Percentiles rank a stretch among this genome's conserved stretches.
Conservation (phyloP, 2,797 vertebrate genomes). For the Esox masquinongy region DNA sequence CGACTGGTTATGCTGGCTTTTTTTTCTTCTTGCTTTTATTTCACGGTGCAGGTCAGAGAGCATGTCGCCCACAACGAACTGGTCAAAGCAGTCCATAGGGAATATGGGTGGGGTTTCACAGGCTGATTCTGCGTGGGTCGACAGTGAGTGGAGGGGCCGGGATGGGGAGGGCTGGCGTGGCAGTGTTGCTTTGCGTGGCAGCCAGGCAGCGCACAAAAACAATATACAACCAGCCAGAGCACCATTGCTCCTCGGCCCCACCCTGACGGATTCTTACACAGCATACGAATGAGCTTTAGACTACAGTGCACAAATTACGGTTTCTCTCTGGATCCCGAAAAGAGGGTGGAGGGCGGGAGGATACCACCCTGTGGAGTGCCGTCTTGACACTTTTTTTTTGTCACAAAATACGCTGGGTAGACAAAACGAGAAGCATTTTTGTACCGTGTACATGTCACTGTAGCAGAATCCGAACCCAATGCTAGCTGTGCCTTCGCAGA, state of each 20-base stretch:
- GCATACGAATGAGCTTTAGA: not conserved
- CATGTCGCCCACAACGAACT: no score
- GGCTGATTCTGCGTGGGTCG: constrained; percentile 38
- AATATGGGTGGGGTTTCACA: not conserved
- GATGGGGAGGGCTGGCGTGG: not conserved
- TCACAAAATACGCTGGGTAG: not conserved
- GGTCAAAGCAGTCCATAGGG: not conserved
- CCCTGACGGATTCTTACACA: not conserved
- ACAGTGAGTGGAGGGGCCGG: constrained; percentile 44
- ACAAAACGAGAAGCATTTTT: not conserved
- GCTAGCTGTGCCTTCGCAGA: not conserved
- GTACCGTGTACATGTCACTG: not conserved
- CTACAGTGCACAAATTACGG: not conserved
- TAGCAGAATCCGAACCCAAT: not conserved
- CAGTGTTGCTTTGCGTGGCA: not conserved
- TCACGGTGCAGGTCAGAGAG: no score
- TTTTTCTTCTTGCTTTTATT: no score
- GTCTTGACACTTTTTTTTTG: no score
- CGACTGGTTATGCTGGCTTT: no score
- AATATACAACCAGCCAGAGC: not conserved
- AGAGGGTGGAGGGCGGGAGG: no score
- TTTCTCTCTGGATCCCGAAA: no score
- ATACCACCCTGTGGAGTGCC: no score
- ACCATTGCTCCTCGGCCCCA: not conserved
- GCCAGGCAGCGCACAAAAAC: not conserved